Evolutionary conservation across 2,797 vertebrate species (phyloP), one percentile per base, ranked within the genome.

Genomic region (Sebastes steindachneri): DNA sequence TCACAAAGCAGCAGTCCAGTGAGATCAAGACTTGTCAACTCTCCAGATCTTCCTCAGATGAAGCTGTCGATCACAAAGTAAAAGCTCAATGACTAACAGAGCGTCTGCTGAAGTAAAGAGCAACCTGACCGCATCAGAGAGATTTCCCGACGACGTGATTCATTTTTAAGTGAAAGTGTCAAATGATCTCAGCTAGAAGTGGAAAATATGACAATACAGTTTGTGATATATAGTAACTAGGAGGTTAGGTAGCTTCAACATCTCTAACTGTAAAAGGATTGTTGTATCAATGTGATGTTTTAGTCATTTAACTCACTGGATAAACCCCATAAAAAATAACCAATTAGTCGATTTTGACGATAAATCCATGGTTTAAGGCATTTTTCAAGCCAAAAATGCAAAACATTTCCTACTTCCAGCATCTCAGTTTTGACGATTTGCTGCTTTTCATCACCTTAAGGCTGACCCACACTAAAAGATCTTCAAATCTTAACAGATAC

Each of bases 1-100:
- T 83, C 77, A 88, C 58, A 71, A 75, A 83, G 65, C 82, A 35
- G n/a, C 5, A 17, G 73, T 51, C 64, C 64, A 66, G 25, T 7
- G 17, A 48, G 25, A 29, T 12, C 64, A 41, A 69, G 25, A 64
- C 66, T 60, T 45, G 35, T 72, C 25, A 15, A 3, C 67, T 77
- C 55, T 73, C 35, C 26, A 65, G 70, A 35, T 41, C 28, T 25
- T 31, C 2, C 4, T 63, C 31, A 9, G 4, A n/a, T 57, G 29
- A 48, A 54, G 8, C 70, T 21, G 11, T 53, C 35, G 2, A 35
- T 65, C 79, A 72, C 59, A 12, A 37, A 66, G 23, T 3, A 26
- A 58, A 67, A 73, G 62, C 23, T 4, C 35, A 37, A 37, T 37
- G 35, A 37, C 4, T 2, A 48, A 51, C 17, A 7, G 19, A 64